Evolutionary conservation across 2,888 invertebrate species (phyloP), one percentile per base, ranked within the genome.

Genomic region (Xanthostigma xanthostigma): DNA sequence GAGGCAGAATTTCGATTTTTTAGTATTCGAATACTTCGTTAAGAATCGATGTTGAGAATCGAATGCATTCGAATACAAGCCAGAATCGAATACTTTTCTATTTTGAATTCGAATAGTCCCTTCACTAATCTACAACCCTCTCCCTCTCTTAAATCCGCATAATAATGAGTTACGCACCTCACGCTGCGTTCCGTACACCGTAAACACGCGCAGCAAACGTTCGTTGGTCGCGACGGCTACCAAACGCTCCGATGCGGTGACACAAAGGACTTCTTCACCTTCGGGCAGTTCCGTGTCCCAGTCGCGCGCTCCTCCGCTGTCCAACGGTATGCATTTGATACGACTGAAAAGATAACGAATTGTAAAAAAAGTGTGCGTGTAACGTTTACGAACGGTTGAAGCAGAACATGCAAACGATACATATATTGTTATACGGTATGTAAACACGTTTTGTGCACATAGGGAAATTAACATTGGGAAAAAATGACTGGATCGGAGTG

Each of bases 181-280:
- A 59, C 83, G 75, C 69, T 97, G 96, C 0, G 88, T 81, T 42
- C 97, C 97, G 66, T 84, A 80, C 10, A 86, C 71, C 6, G 87
- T 85, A 65, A 84, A 94, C 5, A 96, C 66, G n/a, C 95, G 70
- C 44, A 97, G 65, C 55, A 83, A 75, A 17, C 89, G 72, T 48
- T 74, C 74, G 56, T 75, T 77, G 1, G 92, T 92, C 2, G 83
- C 86, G 48, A 81, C 79, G 1, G 86, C 93, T 34, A 94, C 76
- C 59, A 92, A 74, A 5, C 81, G 82, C 46, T 85, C 77, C 0
- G 84, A 84, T 56, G 75, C 67, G 1, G 74, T 69, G 46, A 81
- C 65, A 36, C 83, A 82, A 44, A 80, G 62, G 0, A 84, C 78
- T 59, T 86, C 83, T 64, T 95, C 94, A 1, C 78, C 81, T 54